Evolutionary conservation across 2,113 vertebrate species (phyloP), one percentile per base, ranked within the genome.

Genomic region (Chaetura pelagica): DNA sequence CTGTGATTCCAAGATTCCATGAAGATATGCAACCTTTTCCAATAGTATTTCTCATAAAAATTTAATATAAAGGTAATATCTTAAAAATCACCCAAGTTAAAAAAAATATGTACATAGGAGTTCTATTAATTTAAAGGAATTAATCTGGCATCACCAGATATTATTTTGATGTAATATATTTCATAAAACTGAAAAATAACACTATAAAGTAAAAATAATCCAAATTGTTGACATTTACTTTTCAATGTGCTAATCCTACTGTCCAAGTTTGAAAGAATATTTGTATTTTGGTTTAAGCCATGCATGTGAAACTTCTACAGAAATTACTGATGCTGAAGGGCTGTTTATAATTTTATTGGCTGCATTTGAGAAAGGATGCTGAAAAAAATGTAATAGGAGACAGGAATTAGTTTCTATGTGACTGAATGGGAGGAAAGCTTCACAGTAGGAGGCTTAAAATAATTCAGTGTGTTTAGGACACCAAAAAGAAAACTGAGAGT

Each of bases 101-200:
- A n/a, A 55, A 30, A 21, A 22, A 10, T 40, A 8, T 4, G 4
- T 66, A 40, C 9, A 15, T 48, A 38, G 58, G 27, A 79, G 4
- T 83, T 63, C 11, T 46, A 59, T 11, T 48, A 6, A 38, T 38
- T 74, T 62, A 59, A 72, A 51, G 29, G 4, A 71, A 26, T 63
- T 77, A 0, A 5, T 79, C 49, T 73, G 4, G 0, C 26, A 26
- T 26, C 8, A 51, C 1, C 3, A 15, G 34, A 9, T n/a, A 34
- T 38, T 66, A 20, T 51, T 91, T 78, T 63, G 4, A 79, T 58
- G 7, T 22, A 62, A 4, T 46, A 35, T 4, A 6, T 67, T 78
- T 91, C 66, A 24, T 46, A 59, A 59, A 23, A 63, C 1, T 32
- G 34, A 84, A 87, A 93, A 84, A 63, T 59, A 5, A 75, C 32